Conservation (phyloP, 1,140 invertebrate species). For the Eupeodes corollae region DNA sequence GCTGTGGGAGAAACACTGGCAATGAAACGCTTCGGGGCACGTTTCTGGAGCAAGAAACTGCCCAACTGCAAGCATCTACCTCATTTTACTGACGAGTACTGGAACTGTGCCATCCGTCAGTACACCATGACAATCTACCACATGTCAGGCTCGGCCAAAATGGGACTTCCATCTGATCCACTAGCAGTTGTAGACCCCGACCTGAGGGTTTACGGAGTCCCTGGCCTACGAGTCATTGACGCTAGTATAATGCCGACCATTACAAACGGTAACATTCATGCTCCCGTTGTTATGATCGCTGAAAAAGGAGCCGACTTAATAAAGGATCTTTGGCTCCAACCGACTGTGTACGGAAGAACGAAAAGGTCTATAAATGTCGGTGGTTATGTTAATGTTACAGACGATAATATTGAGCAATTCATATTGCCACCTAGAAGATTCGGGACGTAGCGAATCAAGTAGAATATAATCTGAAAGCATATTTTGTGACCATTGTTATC, state of each 20-base stretch:
- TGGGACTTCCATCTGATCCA: slow-evolving; percentile 65
- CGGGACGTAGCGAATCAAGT: too few relatives aligned
- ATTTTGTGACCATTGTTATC: too few relatives aligned
- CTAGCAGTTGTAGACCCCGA: slow-evolving; percentile 73
- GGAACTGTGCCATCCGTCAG: slow-evolving; percentile 65
- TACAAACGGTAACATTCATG: slow-evolving; percentile 75
- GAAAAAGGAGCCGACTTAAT: slow-evolving; percentile 84
- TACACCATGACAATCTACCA: slow-evolving; percentile 84
- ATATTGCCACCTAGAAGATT: too few relatives aligned
- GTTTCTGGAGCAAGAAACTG: slow-evolving; percentile 55
- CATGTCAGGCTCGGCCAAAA: slow-evolving; percentile 71
- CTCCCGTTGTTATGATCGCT: slow-evolving; percentile 83
- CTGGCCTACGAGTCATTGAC: slow-evolving; percentile 51
- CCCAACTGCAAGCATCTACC: slow-evolving; percentile 71
- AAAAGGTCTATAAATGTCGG: background rate
- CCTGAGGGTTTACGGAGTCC: slow-evolving; percentile 61
- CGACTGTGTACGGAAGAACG: background rate
- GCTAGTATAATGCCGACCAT: slow-evolving; percentile 45
- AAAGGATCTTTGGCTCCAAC: slow-evolving; percentile 53
- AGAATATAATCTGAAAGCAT: too few relatives aligned
- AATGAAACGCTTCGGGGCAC: slow-evolving; percentile 60
- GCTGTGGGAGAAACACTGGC: slow-evolving; percentile 63
- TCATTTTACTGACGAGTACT: slow-evolving; percentile 69
- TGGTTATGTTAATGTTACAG: slow-evolving; percentile 13
- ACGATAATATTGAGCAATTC: slow-evolving; percentile 1